Evolutionary conservation across 2,888 invertebrate species (phyloP).

Genomic region (Notocelia uddmanniana): DNA sequence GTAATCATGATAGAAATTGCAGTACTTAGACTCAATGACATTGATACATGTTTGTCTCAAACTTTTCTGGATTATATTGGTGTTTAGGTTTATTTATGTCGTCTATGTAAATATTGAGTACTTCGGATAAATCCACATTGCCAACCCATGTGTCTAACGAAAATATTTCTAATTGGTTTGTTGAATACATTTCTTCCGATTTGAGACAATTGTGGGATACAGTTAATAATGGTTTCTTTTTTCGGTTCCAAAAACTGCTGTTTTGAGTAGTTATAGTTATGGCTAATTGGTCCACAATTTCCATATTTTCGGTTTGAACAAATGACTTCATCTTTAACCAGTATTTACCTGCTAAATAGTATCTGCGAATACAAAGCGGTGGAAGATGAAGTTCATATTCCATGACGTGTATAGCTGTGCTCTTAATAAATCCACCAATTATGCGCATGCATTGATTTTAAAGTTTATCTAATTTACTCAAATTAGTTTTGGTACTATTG

Average conservation of each 20-base stretch:
- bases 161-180: too few species aligned
- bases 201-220: too few species aligned
- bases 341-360: background rate
- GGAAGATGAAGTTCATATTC: background rate
- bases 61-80: too few species aligned
- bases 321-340: background rate
- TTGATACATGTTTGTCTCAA: too few species aligned
- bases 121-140: too few species aligned
- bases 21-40: too few species aligned
- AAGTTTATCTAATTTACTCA: background rate
- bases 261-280: background rate
- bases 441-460: conserved; percentile 15
- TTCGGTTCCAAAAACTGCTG: background rate
- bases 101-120: too few species aligned
- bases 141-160: too few species aligned
- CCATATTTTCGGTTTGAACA: background rate
- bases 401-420: conserved; percentile 6
- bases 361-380: background rate
- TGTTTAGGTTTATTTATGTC: too few species aligned
- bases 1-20: too few species aligned
- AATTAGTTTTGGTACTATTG: background rate
- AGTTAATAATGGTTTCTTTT: too few species aligned
- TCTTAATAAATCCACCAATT: conserved; percentile 14
- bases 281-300: background rate
- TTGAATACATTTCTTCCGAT: too few species aligned